phyloP scores from a whole-genome alignment of 2,797 vertebrate genomes.

The Neosilurus hyrtlii region DNA sequence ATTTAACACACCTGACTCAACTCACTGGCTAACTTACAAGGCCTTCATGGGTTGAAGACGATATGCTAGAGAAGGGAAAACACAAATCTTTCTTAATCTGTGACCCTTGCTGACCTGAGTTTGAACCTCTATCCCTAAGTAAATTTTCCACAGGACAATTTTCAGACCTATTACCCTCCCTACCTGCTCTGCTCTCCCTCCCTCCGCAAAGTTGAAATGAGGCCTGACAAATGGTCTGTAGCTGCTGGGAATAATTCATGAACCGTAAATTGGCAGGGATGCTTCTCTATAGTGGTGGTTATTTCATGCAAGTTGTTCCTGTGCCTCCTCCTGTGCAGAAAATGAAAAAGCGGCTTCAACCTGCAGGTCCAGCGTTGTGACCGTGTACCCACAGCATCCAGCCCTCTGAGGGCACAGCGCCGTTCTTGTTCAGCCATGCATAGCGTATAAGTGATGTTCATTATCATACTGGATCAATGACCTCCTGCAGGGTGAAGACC shows the following conservation, averaged over 20 bases:
- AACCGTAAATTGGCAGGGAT: constrained; percentile 49
- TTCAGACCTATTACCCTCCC: constrained; percentile 37
- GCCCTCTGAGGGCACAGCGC: constrained; percentile 31
- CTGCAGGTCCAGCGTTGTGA: constrained; percentile 25
- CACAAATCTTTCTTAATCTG: neutral
- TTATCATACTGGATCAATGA: constrained; percentile 48
- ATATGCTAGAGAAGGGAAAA: neutral
- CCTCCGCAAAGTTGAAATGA: constrained; percentile 47
- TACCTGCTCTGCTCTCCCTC: constrained; percentile 36
- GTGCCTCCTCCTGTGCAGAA: constrained; percentile 51
- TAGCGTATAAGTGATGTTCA: constrained; percentile 40
- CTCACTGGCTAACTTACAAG: neutral
- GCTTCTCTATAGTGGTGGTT: constrained; percentile 52
- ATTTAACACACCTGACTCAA: constrained; percentile 3
- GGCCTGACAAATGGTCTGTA: constrained; percentile 52
- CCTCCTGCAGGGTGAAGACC: constrained; percentile 32
- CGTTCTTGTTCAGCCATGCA: constrained; percentile 41
- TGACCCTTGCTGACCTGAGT: constrained; percentile 2
- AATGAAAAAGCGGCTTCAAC: constrained; percentile 47
- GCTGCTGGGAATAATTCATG: constrained; percentile 55
- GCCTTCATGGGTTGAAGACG: neutral
- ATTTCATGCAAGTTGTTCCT: constrained; percentile 52
- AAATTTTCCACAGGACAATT: constrained; percentile 34
- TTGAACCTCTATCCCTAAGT: neutral
- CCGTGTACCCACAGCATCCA: constrained; percentile 14